Percentiles rank a stretch among this genome's conserved stretches.
Evolutionary conservation across 2,888 invertebrate species (phyloP).

Genomic region (Sarcophaga variegata): DNA sequence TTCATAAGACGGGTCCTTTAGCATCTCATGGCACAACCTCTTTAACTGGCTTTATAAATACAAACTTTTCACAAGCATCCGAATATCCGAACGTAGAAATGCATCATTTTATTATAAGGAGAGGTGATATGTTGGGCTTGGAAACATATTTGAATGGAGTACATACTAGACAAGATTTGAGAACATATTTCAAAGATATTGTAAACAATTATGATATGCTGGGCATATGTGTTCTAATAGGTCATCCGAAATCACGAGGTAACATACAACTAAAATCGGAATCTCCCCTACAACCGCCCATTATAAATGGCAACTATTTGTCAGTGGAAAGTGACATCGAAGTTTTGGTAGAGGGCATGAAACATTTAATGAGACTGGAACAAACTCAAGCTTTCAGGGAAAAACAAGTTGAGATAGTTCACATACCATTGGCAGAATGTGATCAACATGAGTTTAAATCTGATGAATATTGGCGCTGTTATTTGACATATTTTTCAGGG

Average conservation of each 20-base stretch:
- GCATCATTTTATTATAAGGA: conserved; percentile 77
- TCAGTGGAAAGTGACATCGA: conserved; percentile 83
- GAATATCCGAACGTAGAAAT: conserved; percentile 84
- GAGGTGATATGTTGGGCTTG: conserved; percentile 69
- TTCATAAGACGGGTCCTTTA: conserved; percentile 82
- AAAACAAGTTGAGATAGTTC: conserved; percentile 75
- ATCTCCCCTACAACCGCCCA: conserved; percentile 84
- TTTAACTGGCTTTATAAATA: conserved; percentile 83
- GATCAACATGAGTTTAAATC: conserved; percentile 72
- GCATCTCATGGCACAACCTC: conserved; percentile 78
- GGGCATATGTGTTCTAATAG: conserved; percentile 79
- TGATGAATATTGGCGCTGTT: conserved; percentile 86
- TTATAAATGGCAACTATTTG: conserved; percentile 87
- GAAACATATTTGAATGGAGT: conserved; percentile 58
- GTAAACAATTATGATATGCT: conserved; percentile 76
- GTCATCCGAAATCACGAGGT: conserved; percentile 83
- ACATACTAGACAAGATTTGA: conserved; percentile 66
- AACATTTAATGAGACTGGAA: conserved; percentile 78
- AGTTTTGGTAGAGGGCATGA: conserved; percentile 83
- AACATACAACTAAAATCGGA: conserved; percentile 82
- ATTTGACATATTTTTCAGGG: conserved; percentile 85
- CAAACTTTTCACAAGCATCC: conserved; percentile 75
- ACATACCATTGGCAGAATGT: conserved; percentile 75
- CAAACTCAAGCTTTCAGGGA: conserved; percentile 81
- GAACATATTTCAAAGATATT: conserved; percentile 40